Evolutionary conservation across 2,888 invertebrate species (phyloP), one percentile per base, ranked within the genome.

Genomic region (Caenorhabditis uteleia): DNA sequence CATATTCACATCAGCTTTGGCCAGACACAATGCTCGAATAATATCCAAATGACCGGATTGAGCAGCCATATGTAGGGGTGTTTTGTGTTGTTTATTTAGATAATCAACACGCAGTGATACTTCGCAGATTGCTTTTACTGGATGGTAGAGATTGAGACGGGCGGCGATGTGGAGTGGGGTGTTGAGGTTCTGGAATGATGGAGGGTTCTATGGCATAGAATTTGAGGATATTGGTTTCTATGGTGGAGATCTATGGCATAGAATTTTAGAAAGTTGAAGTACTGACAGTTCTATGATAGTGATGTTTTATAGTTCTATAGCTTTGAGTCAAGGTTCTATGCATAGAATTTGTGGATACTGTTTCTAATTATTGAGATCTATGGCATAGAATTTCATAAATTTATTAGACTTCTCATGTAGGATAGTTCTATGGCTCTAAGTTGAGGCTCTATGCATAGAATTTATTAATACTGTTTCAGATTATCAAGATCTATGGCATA

Each of bases 11-110:
- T 89, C 88, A 76, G 90, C 89, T 38, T 90, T 89, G 57, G 90
- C 88, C 68, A 89, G 86, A 77, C 90, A 89, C 44, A 91, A 85
- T 80, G 88, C 88, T 74, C 89, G 85, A 23, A 89, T 89, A 69
- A 90, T 87, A 82, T 90, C 89, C 47, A 88, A 88, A 82, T 89
- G 89, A 16, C 90, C 90, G 78, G 88, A 86, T 78, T 88, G 88
- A 38, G 90, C 88, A 49, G 90, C 90, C 64, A 90, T 85, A 83
- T 91, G 90, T 42, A 91, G 83, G 1, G 90, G 89, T 0, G 84
- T 83, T 42, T 83, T 64, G 21, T 47, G 27, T 2, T 39, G 27
- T 4, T 86, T 85, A 77, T 89, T 90, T 10, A 88, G 84, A 39
- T 87, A 85, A 83, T 90, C 90, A 68, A 90, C 86, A 68, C 85